These are phyloP conservation scores for Polylopha cassiicola DNA, from an alignment of 2,888 invertebrate genomes.

Conservation along the genomic window DNA sequence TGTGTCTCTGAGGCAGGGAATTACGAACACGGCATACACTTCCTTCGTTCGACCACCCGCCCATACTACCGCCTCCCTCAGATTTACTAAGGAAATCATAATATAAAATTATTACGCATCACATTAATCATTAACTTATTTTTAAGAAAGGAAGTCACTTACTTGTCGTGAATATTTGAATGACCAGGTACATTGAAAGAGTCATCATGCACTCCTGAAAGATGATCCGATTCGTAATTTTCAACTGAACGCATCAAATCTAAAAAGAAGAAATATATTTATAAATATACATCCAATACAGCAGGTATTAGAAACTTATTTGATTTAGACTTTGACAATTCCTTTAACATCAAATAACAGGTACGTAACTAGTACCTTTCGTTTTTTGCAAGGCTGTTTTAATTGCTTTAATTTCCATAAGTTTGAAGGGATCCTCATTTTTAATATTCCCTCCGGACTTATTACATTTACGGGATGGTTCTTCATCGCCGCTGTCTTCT, in stretches of 20 bases:
- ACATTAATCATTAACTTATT: not conserved
- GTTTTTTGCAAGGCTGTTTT: slow-evolving; percentile 70
- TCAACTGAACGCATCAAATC: slow-evolving; percentile 72
- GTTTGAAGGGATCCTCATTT: slow-evolving; percentile 69
- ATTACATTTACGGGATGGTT: slow-evolving; percentile 60
- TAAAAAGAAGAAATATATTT: slow-evolving; percentile 32
- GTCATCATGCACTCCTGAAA: slow-evolving; percentile 53
- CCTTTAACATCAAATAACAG: slow-evolving; percentile 10
- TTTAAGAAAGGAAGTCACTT: slow-evolving; percentile 25
- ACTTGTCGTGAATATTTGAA: slow-evolving; percentile 69
- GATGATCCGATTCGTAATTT: slow-evolving; percentile 59
- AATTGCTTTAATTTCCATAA: slow-evolving; percentile 72
- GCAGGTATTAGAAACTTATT: no score
- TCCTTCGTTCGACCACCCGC: slow-evolving; percentile 68
- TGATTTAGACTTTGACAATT: no score
- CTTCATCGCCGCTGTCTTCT: slow-evolving; percentile 66
- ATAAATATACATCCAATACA: no score
- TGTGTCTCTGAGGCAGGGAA: slow-evolving; percentile 60
- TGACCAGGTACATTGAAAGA: slow-evolving; percentile 55
- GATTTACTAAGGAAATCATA: slow-evolving; percentile 49
- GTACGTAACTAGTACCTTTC: slow-evolving; percentile 45
- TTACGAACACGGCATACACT: slow-evolving; percentile 68
- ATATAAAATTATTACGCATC: slow-evolving; percentile 1
- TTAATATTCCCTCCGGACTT: slow-evolving; percentile 58
- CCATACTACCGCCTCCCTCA: slow-evolving; percentile 63